These are phyloP conservation scores for Plagodis pulveraria DNA, from an alignment of 2,888 invertebrate species.

Conservation along the genomic window DNA sequence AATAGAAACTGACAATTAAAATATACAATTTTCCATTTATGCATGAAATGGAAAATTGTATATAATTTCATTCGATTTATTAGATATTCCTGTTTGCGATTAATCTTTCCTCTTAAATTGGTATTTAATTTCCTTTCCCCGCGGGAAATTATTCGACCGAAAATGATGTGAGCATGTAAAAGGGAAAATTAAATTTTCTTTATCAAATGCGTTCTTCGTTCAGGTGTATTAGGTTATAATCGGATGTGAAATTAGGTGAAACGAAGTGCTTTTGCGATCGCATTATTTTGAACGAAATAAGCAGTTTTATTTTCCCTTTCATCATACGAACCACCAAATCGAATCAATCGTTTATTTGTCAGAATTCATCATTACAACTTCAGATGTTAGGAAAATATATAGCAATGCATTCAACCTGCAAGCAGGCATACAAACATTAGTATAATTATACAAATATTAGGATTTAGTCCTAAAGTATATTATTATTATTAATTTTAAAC, in stretches of 20 bases:
- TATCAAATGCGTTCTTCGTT: conserved; percentile 32
- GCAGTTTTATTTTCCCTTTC: too few relatives aligned
- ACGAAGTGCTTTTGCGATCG: conserved; percentile 24
- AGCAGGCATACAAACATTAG: too few relatives aligned
- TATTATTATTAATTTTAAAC: too few relatives aligned
- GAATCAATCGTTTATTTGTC: too few relatives aligned
- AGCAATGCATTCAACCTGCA: too few relatives aligned
- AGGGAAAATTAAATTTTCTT: conserved; percentile 47
- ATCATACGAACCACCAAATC: too few relatives aligned
- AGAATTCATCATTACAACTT: too few relatives aligned
- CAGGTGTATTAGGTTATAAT: conserved; percentile 29
- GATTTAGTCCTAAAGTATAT: too few relatives aligned
- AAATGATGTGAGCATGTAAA: conserved; percentile 45
- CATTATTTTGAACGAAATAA: conserved; percentile 15
- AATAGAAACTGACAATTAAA: not conserved
- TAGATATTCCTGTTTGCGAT: conserved; percentile 5
- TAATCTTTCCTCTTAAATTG: conserved; percentile 27
- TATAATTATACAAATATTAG: too few relatives aligned
- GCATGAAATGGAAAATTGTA: too few relatives aligned
- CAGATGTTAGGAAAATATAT: too few relatives aligned
- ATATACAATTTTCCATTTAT: conserved; percentile 1
- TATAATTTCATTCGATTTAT: conserved; percentile 25
- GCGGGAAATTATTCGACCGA: conserved; percentile 69
- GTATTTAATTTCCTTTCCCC: conserved; percentile 30
- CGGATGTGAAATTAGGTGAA: conserved; percentile 29